Conservation (phyloP, 2,113 vertebrate species). For the Geococcyx californianus region DNA sequence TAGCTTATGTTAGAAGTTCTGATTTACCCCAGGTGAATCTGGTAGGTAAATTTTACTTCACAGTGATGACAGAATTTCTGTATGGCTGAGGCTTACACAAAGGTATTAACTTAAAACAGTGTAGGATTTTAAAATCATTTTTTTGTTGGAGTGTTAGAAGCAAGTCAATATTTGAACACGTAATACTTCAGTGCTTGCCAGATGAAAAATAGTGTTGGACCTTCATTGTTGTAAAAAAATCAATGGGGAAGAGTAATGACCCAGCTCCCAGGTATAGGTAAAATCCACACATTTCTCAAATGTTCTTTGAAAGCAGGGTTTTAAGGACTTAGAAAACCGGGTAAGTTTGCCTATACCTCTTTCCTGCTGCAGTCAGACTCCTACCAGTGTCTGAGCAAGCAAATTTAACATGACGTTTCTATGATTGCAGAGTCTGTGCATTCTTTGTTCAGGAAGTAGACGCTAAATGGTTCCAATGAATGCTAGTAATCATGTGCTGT, state of each 20-base stretch:
- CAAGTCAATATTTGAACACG: neutral
- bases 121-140: neutral
- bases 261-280: accelerated
- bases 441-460: neutral
- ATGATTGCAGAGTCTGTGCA: neutral
- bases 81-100: neutral
- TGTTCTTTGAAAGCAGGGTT: neutral
- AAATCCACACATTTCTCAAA: neutral
- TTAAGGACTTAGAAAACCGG: neutral
- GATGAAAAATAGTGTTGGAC: neutral
- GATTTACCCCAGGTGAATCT: neutral
- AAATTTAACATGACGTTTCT: neutral
- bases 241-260: neutral
- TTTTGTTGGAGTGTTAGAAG: neutral
- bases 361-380: neutral
- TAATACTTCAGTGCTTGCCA: neutral
- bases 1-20: neutral
- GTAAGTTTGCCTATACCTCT: neutral
- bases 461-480: neutral
- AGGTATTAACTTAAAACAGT: neutral
- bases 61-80: neutral
- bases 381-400: neutral
- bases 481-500: neutral
- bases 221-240: neutral
- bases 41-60: neutral